Conservation (phyloP, 2,113 vertebrate genomes). For the Leptodactylus fuscus region DNA sequence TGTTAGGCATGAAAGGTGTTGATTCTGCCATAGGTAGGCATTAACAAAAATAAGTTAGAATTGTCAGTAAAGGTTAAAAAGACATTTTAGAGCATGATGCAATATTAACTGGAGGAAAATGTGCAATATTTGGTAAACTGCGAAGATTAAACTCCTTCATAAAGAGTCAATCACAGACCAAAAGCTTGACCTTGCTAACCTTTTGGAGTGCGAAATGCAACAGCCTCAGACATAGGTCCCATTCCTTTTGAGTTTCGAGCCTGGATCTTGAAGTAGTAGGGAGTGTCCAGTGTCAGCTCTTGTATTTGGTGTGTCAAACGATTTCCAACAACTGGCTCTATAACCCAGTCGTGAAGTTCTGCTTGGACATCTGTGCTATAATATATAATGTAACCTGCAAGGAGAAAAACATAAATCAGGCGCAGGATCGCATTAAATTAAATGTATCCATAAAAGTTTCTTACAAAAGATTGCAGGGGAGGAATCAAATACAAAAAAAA, state of each 20-base stretch:
- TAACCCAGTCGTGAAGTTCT: constrained; percentile 97
- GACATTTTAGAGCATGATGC: background rate
- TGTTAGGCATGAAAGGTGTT: constrained; percentile 99
- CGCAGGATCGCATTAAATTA: background rate
- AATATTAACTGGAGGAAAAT: too few species aligned
- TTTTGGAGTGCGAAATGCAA: constrained; percentile 96
- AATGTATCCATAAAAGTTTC: background rate
- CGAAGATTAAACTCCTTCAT: too few species aligned
- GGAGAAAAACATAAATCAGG: background rate
- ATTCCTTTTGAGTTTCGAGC: constrained; percentile 98
- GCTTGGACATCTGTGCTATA: constrained; percentile 97
- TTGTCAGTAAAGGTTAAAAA: background rate
- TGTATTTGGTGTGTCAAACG: constrained; percentile 97
- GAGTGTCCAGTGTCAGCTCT: constrained; percentile 93
- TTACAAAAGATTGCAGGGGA: too few species aligned
- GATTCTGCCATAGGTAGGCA: constrained; percentile 81
- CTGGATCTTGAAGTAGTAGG: constrained; percentile 98
- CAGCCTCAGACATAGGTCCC: constrained; percentile 97
- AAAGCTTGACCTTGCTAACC: constrained; percentile 70
- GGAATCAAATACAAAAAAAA: too few species aligned
- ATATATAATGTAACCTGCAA: constrained; percentile 97
- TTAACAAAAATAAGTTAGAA: constrained; percentile 17
- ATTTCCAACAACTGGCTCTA: constrained; percentile 96
- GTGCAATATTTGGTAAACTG: background rate
- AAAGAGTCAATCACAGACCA: too few species aligned